Conservation (phyloP, 2,797 vertebrate species). For the Rachycentron canadum region DNA sequence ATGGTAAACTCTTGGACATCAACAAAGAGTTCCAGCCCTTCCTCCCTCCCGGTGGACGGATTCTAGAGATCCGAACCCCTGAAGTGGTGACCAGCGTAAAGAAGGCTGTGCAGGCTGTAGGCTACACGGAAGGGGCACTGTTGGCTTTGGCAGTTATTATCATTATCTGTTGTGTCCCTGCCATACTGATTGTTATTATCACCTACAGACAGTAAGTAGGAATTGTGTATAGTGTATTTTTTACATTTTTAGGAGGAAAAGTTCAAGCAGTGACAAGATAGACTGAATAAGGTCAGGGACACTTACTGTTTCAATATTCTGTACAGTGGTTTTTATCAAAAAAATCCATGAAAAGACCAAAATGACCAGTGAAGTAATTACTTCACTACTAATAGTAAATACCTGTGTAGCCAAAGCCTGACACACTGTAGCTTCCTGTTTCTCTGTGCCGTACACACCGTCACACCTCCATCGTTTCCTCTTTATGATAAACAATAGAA, state of each 20-base stretch:
- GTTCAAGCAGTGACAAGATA: not conserved
- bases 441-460: not conserved
- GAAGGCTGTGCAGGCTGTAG: constrained; percentile 92
- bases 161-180: constrained; percentile 95
- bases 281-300: no score
- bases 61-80: constrained; percentile 95
- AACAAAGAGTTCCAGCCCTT: constrained; percentile 96
- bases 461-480: not conserved
- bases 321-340: not conserved
- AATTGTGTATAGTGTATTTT: not conserved
- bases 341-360: not conserved
- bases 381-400: not conserved
- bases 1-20: constrained; percentile 97
- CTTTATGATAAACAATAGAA: not conserved
- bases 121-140: constrained; percentile 96
- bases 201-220: constrained; percentile 94
- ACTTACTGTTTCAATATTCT: not conserved
- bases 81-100: constrained; percentile 94
- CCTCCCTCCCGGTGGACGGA: constrained; percentile 94
- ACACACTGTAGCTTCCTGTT: not conserved
- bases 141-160: constrained; percentile 96
- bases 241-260: not conserved
- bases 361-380: not conserved
- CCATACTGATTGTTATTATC: constrained; percentile 95
- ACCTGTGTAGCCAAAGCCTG: not conserved